Conservation (phyloP, 1,140 invertebrate species). For the Anoplolepis gracilipes region DNA sequence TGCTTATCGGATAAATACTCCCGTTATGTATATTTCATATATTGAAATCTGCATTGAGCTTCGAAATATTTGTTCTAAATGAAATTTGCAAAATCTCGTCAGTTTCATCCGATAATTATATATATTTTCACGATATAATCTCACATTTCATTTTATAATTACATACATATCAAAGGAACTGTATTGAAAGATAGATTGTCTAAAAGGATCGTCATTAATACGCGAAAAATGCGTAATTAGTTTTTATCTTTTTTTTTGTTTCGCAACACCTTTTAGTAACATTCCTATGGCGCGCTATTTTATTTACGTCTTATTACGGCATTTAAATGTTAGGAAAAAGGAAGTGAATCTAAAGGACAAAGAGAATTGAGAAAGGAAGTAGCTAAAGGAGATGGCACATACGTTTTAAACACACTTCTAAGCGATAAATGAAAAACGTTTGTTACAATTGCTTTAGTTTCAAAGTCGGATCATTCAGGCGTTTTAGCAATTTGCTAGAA, state of each 20-base stretch:
- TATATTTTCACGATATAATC: no score
- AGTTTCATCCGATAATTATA: neutral
- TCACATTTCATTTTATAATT: neutral
- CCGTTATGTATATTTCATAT: neutral
- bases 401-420: constrained; percentile 41
- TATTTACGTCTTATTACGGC: neutral
- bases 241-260: neutral
- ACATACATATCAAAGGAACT: neutral
- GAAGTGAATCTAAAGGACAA: neutral
- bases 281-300: neutral
- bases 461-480: constrained; percentile 52
- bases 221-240: neutral
- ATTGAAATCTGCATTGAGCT: constrained; percentile 19
- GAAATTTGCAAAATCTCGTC: neutral
- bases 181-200: neutral
- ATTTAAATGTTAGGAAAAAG: constrained; percentile 16
- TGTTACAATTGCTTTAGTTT: constrained; percentile 44
- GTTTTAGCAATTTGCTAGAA: constrained; percentile 46
- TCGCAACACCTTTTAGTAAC: neutral
- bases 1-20: constrained; percentile 33
- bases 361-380: neutral
- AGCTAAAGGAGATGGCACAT: constrained; percentile 16
- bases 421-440: constrained; percentile 48
- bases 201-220: constrained; percentile 4
- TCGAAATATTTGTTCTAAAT: constrained; percentile 19